Conservation (phyloP, 1,140 invertebrate species). For the Brachionus manjavacas region DNA sequence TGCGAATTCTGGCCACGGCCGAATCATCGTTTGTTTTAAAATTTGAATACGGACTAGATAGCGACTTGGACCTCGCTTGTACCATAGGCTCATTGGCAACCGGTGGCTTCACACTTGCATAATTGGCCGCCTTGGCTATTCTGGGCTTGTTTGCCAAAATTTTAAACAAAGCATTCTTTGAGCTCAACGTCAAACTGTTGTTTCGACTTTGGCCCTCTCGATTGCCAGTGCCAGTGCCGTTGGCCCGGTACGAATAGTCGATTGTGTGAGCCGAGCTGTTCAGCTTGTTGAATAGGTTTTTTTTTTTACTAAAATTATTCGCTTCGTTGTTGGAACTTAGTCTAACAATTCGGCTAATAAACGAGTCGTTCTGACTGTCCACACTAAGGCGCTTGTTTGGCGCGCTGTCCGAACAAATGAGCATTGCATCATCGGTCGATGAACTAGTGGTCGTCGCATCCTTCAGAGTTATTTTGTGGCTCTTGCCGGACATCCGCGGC, state of each 20-base stretch:
- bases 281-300: conserved; percentile 15
- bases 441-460: not conserved
- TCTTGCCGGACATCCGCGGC: not conserved
- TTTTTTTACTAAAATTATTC: conserved; percentile 22
- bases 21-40: not conserved
- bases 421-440: not conserved
- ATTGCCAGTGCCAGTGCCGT: not conserved
- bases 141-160: conserved; percentile 13
- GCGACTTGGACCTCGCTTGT: not conserved
- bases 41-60: not conserved
- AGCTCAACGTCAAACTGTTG: not conserved
- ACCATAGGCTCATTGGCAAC: not conserved
- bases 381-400: not conserved
- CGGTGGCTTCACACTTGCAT: not conserved
- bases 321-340: not conserved
- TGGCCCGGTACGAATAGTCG: not conserved
- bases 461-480: not conserved
- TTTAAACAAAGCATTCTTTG: conserved; percentile 11
- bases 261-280: not conserved
- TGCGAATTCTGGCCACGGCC: conserved; percentile 1
- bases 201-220: not conserved
- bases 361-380: not conserved
- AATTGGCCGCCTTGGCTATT: not conserved
- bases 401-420: not conserved
- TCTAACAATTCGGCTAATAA: not conserved